These are phyloP conservation scores for Torymus auratus DNA, from an alignment of 2,888 invertebrate genomes.

Conservation along the genomic window DNA sequence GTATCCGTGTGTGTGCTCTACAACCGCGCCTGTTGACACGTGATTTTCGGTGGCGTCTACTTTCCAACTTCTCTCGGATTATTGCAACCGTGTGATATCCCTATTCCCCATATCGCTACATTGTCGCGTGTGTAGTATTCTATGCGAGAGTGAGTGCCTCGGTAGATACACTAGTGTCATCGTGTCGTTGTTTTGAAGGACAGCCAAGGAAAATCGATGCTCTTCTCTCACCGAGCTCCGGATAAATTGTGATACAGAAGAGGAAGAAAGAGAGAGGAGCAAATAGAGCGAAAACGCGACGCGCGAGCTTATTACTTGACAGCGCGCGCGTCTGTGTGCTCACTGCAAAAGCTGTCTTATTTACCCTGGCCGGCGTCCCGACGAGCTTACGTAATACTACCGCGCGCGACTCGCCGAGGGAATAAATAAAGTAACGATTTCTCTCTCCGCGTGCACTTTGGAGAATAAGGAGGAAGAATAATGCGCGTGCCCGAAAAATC, in stretches of 20 bases:
- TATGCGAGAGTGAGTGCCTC: no score
- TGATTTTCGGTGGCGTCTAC: no score
- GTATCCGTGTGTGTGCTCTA: no score
- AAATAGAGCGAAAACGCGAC: no score
- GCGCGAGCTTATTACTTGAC: constrained; percentile 19
- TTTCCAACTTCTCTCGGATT: background rate
- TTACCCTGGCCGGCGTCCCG: constrained; percentile 31
- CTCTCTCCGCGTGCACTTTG: background rate
- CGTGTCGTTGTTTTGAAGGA: background rate
- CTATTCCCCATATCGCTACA: background rate
- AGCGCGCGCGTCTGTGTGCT: background rate
- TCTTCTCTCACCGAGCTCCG: background rate
- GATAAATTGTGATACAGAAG: constrained; percentile 30
- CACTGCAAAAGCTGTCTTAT: constrained; percentile 2
- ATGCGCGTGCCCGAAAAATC: background rate
- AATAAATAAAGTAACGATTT: constrained; percentile 48
- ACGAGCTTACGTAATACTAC: constrained; percentile 51
- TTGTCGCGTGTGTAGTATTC: background rate
- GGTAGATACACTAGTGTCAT: no score
- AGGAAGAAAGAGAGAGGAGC: background rate
- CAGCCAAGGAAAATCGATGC: constrained; percentile 9
- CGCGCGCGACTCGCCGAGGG: background rate
- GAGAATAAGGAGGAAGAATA: background rate
- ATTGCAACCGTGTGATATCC: constrained; percentile 14
- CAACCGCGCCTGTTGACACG: no score